phyloP scores from a whole-genome alignment of 2,888 invertebrate genomes.

The Tenthredo livida region DNA sequence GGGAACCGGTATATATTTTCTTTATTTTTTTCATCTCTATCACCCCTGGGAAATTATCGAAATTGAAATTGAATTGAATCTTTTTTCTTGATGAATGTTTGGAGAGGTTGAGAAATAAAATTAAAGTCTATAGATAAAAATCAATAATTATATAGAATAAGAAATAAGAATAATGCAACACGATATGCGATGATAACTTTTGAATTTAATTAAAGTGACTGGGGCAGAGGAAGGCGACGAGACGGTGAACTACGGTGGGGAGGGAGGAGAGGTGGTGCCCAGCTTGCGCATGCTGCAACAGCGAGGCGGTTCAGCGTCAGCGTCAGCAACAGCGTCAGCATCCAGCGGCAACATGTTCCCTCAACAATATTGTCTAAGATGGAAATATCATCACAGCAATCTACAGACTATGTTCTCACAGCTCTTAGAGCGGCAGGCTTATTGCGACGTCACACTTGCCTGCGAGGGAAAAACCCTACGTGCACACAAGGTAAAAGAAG shows the following conservation, averaged over 20 bases:
- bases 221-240: constrained; percentile 63
- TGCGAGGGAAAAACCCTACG: constrained; percentile 90
- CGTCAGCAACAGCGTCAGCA: constrained; percentile 67
- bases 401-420: constrained; percentile 94
- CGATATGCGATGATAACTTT: background rate
- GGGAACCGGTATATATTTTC: constrained; percentile 59
- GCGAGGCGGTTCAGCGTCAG: constrained; percentile 68
- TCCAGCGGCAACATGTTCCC: constrained; percentile 83
- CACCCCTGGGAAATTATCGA: background rate
- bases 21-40: background rate
- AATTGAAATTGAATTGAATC: background rate
- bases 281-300: constrained; percentile 73
- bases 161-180: background rate
- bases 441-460: constrained; percentile 94
- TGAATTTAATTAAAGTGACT: constrained; percentile 59
- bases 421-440: constrained; percentile 91
- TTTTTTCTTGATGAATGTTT: background rate
- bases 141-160: background rate
- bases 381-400: constrained; percentile 96
- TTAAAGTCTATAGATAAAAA: background rate
- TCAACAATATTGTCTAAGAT: constrained; percentile 94
- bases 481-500: constrained; percentile 83
- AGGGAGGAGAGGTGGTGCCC: constrained; percentile 60
- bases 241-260: constrained; percentile 62
- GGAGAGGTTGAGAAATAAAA: background rate